phyloP scores from a whole-genome alignment of 2,888 invertebrate genomes.

The Eilema sororculum region DNA sequence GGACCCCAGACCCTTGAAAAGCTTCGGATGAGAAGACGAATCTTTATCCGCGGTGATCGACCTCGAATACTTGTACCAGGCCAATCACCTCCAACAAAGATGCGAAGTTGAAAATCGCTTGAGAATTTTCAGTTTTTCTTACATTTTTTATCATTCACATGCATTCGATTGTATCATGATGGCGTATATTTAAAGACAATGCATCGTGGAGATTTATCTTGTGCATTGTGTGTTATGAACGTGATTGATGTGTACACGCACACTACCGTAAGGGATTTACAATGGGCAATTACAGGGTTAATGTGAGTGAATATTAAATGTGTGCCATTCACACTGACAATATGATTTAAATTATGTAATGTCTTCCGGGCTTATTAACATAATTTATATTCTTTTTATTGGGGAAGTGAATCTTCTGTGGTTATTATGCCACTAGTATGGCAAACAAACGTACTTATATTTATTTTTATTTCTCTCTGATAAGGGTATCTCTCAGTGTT shows the following conservation, averaged over 20 bases:
- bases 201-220: constrained; percentile 27
- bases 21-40: background rate
- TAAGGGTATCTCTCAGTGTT: too few species aligned
- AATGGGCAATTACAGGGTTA: constrained; percentile 39
- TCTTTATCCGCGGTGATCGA: background rate
- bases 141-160: constrained; percentile 34
- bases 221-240: constrained; percentile 30
- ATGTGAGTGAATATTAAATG: constrained; percentile 36
- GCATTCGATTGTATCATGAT: constrained; percentile 42
- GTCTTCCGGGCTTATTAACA: constrained; percentile 32
- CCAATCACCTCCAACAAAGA: constrained; percentile 45
- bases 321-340: constrained; percentile 11
- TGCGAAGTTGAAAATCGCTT: constrained; percentile 55
- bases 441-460: too few species aligned
- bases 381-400: constrained; percentile 2
- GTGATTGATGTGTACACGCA: constrained; percentile 30
- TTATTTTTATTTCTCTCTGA: too few species aligned
- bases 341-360: constrained; percentile 25
- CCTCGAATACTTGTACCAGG: constrained; percentile 9
- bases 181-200: constrained; percentile 57
- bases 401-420: background rate
- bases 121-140: constrained; percentile 44
- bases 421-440: background rate
- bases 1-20: too few species aligned
- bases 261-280: constrained; percentile 39